Evolutionary conservation across 1,140 invertebrate species (phyloP).

Genomic region (Gryon sp.): DNA sequence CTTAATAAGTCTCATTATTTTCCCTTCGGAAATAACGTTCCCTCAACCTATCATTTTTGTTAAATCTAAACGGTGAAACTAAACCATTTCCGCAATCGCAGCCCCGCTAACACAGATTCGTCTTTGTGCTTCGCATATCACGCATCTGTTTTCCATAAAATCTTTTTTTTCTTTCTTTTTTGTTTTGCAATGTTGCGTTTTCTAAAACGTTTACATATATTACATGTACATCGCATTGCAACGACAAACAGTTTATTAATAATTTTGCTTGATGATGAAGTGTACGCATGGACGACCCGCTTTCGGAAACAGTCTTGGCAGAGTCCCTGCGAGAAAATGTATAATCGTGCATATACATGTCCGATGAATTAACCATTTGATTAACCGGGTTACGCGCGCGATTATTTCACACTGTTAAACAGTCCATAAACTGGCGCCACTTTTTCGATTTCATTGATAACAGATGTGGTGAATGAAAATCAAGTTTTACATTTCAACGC

Average conservation of each 20-base stretch:
- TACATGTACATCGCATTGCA: too few species aligned
- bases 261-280: constrained; percentile 18
- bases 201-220: constrained; percentile 55
- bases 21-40: background rate
- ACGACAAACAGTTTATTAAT: constrained; percentile 42
- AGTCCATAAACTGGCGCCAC: constrained; percentile 36
- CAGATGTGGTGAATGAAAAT: too few species aligned
- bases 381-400: constrained; percentile 47
- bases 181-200: too few species aligned
- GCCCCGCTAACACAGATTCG: constrained; percentile 29
- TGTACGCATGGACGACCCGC: constrained; percentile 20
- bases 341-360: constrained; percentile 14
- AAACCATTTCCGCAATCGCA: background rate
- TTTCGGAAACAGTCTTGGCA: constrained; percentile 43
- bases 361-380: constrained; percentile 27
- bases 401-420: constrained; percentile 27
- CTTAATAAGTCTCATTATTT: background rate
- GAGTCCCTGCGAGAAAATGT: constrained; percentile 24
- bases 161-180: background rate
- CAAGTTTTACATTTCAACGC: too few species aligned
- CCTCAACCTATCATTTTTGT: constrained; percentile 14
- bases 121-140: constrained; percentile 6
- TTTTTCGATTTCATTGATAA: constrained; percentile 19
- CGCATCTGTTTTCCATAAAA: constrained; percentile 40
- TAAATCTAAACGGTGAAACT: constrained; percentile 24